Base-by-base conservation (phyloP, 2,888 invertebrate genomes). In the Penaeus monodon region DNA sequence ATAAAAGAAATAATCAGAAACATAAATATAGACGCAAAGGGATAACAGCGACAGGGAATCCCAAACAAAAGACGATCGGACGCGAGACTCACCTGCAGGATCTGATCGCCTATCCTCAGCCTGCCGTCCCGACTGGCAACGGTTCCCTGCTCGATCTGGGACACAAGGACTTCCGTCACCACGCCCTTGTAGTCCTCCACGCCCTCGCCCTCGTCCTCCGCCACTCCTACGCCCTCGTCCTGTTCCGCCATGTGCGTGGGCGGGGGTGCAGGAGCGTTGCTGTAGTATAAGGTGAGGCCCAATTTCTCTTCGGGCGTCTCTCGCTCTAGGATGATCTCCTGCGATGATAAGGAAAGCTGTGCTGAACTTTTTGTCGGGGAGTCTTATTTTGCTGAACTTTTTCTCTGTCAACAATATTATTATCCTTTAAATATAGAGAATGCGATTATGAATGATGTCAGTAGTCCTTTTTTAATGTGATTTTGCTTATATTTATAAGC, bases 271-370 rank as follows among this genome's bases (percentile, higher is more conserved):
- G 86, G 86, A 65, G 86, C 86, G n/a, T 94, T 94, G 91, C 95
- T 95, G 91, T 95, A 95, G 92, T 95, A 95, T 80, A 95, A 94
- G 44, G 95, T 95, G 88, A 95, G 92, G 10, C 95, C 95, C 17
- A 96, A 92, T 91, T 94, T 94, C 91, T 95, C 95, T 88, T 94
- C 93, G 88, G 93, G 93, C 77, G 93, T 93, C 63, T 93, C 93
- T 91, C 95, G 94, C 89, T 94, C 93, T 88, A 95, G 92, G 64
- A 94, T 94, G 87, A 95, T 94, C 93, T 95, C 95, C 95, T 95
- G 93, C 0, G 29, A 33, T 7, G 63, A 63, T 29, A 70, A n/a
- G 63, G 49, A 14, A 10, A 14, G 14, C 14, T 49, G 14, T 8
- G 10, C 12, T 14, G 49, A 38, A 2, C 49, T 14, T 49, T 49